phyloP scores from a whole-genome alignment of 2,113 vertebrate species.

The Eptesicus fuscus region DNA sequence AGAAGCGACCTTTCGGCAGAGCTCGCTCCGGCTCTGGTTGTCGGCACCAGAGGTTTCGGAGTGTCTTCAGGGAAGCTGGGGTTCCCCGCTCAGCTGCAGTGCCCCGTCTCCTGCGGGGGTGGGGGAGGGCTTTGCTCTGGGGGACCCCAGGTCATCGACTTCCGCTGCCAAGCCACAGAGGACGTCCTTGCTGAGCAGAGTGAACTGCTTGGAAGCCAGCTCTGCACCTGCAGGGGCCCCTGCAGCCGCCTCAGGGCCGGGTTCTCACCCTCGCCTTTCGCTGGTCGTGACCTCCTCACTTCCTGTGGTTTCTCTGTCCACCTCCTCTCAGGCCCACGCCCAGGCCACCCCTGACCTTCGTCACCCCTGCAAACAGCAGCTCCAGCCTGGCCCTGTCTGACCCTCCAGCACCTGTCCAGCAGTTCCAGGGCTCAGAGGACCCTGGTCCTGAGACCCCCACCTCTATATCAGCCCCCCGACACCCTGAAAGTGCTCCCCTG shows the following conservation, averaged over 20 bases:
- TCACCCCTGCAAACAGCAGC: background rate
- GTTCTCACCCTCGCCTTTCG: background rate
- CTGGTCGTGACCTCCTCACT: no score
- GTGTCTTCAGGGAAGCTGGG: slow-evolving; percentile 65
- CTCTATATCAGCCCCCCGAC: background rate
- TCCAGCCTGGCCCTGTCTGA: background rate
- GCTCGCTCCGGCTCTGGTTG: slow-evolving; percentile 76
- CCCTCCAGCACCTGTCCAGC: rapidly evolving
- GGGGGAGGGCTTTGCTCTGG: background rate
- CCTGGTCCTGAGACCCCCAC: background rate
- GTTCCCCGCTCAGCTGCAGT: slow-evolving; percentile 51
- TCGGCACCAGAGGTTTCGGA: slow-evolving; percentile 81
- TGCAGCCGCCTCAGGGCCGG: rapidly evolving
- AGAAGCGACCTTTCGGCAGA: slow-evolving; percentile 84
- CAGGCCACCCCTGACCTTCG: background rate
- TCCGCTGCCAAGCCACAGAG: background rate
- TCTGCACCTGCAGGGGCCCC: background rate
- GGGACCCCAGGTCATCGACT: background rate
- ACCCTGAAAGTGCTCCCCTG: background rate
- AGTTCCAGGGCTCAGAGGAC: background rate
- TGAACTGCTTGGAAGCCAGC: rapidly evolving
- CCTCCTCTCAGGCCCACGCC: background rate
- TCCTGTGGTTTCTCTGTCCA: background rate
- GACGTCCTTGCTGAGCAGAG: background rate
- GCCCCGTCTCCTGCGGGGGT: background rate